Conservation (phyloP, 2,797 vertebrate species). For the Coendou prehensilis region DNA sequence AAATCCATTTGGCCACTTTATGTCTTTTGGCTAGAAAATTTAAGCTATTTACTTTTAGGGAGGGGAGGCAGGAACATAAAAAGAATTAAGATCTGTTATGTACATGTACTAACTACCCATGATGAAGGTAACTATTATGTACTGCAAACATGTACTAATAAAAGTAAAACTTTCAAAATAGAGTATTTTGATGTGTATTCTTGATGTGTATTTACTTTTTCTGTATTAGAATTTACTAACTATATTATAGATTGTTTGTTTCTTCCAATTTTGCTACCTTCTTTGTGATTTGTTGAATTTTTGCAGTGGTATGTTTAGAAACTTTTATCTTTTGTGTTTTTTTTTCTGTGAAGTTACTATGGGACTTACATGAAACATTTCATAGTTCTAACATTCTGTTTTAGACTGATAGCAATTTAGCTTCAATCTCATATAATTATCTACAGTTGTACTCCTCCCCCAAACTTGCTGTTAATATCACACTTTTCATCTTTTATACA, state of each 20-base stretch:
- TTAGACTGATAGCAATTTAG: not conserved
- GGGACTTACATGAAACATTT: not conserved
- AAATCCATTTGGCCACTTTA: not conserved
- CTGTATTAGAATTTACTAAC: not conserved
- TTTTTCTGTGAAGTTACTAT: not conserved
- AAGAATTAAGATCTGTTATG: not conserved
- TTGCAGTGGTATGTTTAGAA: not conserved
- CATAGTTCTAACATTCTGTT: not conserved
- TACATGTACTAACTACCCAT: not conserved
- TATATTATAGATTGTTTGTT: not conserved
- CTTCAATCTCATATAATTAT: not conserved
- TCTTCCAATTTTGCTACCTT: not conserved
- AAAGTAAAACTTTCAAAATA: not conserved
- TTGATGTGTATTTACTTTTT: not conserved
- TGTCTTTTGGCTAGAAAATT: not conserved
- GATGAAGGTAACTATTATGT: not conserved
- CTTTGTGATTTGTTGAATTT: not conserved
- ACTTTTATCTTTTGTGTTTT: not conserved
- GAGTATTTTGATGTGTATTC: not conserved
- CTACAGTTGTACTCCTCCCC: not conserved
- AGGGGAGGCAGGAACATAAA: not conserved
- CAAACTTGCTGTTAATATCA: not conserved
- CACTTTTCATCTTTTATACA: not conserved
- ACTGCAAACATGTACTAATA: not conserved
- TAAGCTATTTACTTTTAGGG: not conserved